Conservation (phyloP, 23 tunicate species). For the Halocynthia roretzi region DNA sequence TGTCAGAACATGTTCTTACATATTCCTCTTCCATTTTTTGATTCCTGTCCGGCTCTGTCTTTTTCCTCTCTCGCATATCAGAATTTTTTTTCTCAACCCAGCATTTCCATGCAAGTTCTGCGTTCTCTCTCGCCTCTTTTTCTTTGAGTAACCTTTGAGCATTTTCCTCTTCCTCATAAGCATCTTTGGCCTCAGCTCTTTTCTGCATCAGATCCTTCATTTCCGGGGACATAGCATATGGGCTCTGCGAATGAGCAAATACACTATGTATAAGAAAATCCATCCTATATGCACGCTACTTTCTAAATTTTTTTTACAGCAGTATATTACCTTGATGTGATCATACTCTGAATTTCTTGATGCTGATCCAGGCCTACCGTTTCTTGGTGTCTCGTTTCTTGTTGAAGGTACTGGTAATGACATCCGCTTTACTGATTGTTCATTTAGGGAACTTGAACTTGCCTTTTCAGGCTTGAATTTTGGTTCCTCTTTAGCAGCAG, state of each 20-base stretch:
- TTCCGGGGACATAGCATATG: constrained; percentile 28
- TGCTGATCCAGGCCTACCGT: constrained; percentile 15
- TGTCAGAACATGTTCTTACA: constrained; percentile 7
- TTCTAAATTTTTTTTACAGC: not conserved
- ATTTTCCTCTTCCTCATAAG: constrained; percentile 19
- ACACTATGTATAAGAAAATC: not conserved
- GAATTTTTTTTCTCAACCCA: constrained; percentile 21
- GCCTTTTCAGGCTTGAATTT: not conserved
- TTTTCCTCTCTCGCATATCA: constrained; percentile 16
- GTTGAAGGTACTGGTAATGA: too few relatives aligned
- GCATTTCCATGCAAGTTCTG: constrained; percentile 23
- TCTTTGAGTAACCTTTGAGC: constrained; percentile 12
- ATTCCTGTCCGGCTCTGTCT: not conserved
- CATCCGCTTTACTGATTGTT: not conserved
- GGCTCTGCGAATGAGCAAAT: not conserved
- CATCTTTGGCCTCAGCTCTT: constrained; percentile 10
- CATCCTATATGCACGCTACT: not conserved
- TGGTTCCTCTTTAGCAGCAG: too few relatives aligned
- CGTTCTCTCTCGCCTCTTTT: constrained; percentile 5
- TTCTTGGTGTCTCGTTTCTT: not conserved
- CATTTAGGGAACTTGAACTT: not conserved
- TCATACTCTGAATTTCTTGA: constrained; percentile 13
- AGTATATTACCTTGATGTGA: constrained; percentile 20
- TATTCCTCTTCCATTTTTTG: constrained; percentile 11
- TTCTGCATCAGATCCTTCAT: constrained; percentile 29